Percentiles rank a stretch among this genome's conserved stretches.
These are phyloP conservation scores for Luehdorfia chinensis DNA, from an alignment of 1,140 invertebrate species.

Conservation along the genomic window DNA sequence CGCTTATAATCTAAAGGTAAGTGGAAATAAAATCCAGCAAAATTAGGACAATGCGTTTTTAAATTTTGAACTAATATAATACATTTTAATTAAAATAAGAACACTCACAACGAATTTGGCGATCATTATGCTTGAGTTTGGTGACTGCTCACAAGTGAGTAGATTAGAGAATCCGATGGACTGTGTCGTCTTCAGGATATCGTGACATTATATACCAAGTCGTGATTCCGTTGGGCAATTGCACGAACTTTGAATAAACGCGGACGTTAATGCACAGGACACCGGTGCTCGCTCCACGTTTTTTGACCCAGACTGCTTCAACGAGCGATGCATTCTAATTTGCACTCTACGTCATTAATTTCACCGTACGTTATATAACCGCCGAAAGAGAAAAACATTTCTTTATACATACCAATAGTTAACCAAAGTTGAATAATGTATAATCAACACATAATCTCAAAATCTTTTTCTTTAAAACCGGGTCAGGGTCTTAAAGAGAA, in stretches of 20 bases:
- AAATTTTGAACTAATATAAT: no score
- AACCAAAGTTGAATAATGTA: background rate
- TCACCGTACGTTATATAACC: conserved; percentile 65
- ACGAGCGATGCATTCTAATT: conserved; percentile 65
- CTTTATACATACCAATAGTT: background rate
- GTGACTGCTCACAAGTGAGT: conserved; percentile 64
- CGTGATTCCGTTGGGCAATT: conserved; percentile 54
- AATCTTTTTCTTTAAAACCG: background rate
- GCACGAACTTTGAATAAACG: conserved; percentile 33
- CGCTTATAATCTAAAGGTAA: no score
- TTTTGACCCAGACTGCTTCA: conserved; percentile 56
- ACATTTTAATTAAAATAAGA: no score
- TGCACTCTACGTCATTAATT: conserved; percentile 54
- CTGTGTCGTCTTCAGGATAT: conserved; percentile 51
- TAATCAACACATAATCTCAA: conserved; percentile 3
- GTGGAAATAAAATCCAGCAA: no score
- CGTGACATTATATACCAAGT: conserved; percentile 62
- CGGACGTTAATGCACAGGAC: conserved; percentile 50
- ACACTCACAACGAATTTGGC: conserved; percentile 78
- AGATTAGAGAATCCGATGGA: conserved; percentile 45
- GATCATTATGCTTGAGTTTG: conserved; percentile 75
- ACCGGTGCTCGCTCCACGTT: conserved; percentile 44
- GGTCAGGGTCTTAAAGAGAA: conserved; percentile 9
- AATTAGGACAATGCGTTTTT: no score
- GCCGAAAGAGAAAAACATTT: conserved; percentile 37